A percentile compares a stretch with the other conserved stretches of the same genome.
Evolutionary conservation across 2,797 vertebrate genomes (phyloP).

Genomic region (Iguana delicatissima): DNA sequence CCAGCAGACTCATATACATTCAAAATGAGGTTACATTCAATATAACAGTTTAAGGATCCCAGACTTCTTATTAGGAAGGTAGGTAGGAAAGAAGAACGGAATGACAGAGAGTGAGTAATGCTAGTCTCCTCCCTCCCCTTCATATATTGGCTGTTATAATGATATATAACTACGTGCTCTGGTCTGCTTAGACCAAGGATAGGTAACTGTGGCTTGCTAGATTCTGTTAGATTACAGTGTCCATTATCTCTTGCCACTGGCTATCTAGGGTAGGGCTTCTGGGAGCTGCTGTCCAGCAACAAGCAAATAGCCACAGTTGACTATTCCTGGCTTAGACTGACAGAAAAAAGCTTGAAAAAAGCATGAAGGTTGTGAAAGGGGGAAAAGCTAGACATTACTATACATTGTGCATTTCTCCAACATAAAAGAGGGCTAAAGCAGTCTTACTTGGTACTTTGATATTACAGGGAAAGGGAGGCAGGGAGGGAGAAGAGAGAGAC

Average conservation of each 20-base stretch:
- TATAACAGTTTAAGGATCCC: conserved; percentile 9
- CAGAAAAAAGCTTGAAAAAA: conserved; percentile 5
- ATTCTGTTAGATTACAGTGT: neutral
- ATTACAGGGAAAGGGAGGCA: neutral
- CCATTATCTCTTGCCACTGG: neutral
- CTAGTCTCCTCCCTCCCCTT: neutral
- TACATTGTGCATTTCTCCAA: neutral
- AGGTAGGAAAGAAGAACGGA: too few relatives aligned
- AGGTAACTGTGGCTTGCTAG: neutral
- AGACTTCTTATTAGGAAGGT: neutral
- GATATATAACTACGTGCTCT: neutral
- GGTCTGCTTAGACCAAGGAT: neutral
- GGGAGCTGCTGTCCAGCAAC: neutral
- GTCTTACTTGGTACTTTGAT: neutral
- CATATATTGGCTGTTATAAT: conserved; percentile 20
- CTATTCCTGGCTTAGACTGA: neutral
- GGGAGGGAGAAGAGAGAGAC: too few relatives aligned
- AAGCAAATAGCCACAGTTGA: neutral
- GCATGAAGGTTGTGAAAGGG: conserved; percentile 28
- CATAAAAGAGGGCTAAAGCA: conserved; percentile 16
- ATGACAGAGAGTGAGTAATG: neutral
- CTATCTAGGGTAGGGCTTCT: neutral
- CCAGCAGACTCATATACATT: conserved; percentile 19
- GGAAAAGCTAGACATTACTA: conserved; percentile 7
- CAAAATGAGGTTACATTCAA: conserved; percentile 14